phyloP scores from a whole-genome alignment of 2,888 invertebrate genomes.

The Acanthosepion lycidas region DNA sequence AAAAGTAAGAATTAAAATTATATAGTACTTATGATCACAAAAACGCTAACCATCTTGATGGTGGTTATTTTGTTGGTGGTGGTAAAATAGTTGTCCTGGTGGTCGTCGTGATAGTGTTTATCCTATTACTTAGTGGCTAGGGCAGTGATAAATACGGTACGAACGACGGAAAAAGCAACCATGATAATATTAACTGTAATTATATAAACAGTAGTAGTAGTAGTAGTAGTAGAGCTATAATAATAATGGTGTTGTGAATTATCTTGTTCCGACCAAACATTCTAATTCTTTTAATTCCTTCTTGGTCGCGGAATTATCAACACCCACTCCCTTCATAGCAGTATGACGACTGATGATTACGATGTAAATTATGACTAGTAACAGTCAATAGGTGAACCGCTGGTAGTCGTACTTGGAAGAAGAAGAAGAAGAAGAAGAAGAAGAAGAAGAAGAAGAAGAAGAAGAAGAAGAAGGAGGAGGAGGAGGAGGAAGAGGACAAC shows the following conservation, averaged over 20 bases:
- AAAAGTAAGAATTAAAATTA: background rate
- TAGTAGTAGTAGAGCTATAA: background rate
- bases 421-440: conserved; percentile 7
- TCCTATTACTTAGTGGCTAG: background rate
- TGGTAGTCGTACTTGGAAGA: background rate
- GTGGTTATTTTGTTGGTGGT: background rate
- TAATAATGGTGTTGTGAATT: no score
- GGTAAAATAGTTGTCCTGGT: background rate
- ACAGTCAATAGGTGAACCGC: background rate
- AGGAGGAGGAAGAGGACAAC: background rate
- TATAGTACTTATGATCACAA: background rate
- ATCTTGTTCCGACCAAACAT: no score
- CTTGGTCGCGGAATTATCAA: no score
- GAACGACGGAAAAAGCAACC: background rate
- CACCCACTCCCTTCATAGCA: no score
- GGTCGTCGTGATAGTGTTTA: background rate
- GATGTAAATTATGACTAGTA: background rate
- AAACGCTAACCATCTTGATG: background rate
- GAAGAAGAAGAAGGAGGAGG: background rate
- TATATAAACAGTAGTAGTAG: background rate
- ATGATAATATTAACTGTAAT: background rate
- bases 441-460: background rate
- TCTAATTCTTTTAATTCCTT: no score
- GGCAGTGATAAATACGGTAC: background rate
- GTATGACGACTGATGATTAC: background rate